Evolutionary conservation across 2,797 vertebrate species (phyloP), one percentile per base, ranked within the genome.

Genomic region (Sebastolobus altivelis): DNA sequence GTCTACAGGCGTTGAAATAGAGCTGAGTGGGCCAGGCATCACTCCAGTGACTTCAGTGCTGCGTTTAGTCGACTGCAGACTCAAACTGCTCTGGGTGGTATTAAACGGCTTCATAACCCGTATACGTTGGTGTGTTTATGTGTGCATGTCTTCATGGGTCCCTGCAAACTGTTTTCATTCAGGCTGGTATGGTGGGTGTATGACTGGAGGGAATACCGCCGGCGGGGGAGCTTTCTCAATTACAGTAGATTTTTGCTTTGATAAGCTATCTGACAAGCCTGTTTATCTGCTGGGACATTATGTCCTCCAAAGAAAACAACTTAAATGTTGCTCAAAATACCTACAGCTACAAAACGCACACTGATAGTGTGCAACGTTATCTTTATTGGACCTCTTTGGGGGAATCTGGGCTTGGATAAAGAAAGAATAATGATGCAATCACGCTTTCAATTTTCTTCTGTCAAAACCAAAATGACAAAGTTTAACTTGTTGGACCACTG

Each of bases 11-110:
- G 2, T 77, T 52, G 49, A 84, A 77, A 81, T 40, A 38, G 65
- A 86, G 70, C 75, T 20, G 82, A 84, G 75, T 76, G 38, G 69
- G 67, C 27, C 35, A 61, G 54, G 79, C 56, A 67, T 80, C 75
- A 76, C 80, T 82, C 60, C 60, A 70, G 75, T 66, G 82, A 77
- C 75, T 84, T 77, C 58, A n/a, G 25, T 68, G 68, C 66, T 65
- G 75, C 68, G 65, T 77, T 83, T 58, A 74, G 54, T 72, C 67
- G 71, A 75, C 72, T 81, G 69, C 76, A 80, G 38, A 65, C 12
- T 43, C 37, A 81, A 88, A 65, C 31, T 33, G 65, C 82, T 79
- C 55, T 33, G 72, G 80, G 82, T 54, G 55, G 8, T 35, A 72
- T 81, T 33, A 75, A 77, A 60, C 60, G 59, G 70, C 68, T 65